phyloP scores from a whole-genome alignment of 92 coral and sea anemone genomes.

The Virgularia gustaviana region DNA sequence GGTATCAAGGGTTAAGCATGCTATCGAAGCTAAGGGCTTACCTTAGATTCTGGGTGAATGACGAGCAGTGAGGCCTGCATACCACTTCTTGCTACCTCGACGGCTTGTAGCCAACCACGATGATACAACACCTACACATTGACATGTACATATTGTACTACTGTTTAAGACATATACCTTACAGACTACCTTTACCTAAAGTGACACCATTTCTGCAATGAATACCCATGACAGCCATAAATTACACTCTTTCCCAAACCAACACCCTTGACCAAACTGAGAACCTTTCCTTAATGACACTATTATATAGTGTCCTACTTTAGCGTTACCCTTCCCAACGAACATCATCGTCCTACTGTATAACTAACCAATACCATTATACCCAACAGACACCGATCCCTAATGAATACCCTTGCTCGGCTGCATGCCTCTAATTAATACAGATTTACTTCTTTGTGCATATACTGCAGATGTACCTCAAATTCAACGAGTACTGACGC shows the following conservation, averaged over 20 bases:
- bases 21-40: slow-evolving; percentile 11
- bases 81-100: slow-evolving; percentile 93
- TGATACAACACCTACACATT: slow-evolving; percentile 76
- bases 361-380: no score
- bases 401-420: neutral
- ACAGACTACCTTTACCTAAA: neutral
- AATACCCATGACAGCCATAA: neutral
- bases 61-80: slow-evolving; percentile 89
- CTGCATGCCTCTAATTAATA: neutral
- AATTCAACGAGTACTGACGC: slow-evolving; percentile 94
- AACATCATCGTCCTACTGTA: neutral
- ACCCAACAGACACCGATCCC: no score
- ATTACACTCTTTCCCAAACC: neutral
- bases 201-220: neutral
- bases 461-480: no score
- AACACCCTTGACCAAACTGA: no score
- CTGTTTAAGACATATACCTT: neutral
- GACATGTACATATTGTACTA: neutral
- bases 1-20: neutral
- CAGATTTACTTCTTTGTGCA: neutral
- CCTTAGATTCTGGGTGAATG: slow-evolving; percentile 94
- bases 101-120: slow-evolving; percentile 98
- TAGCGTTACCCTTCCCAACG: no score
- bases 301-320: no score
- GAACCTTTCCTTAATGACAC: no score